A percentile compares a stretch with the other conserved stretches of the same genome.
These are phyloP conservation scores for Suillia variegata DNA, from an alignment of 2,888 invertebrate genomes.

Conservation along the genomic window DNA sequence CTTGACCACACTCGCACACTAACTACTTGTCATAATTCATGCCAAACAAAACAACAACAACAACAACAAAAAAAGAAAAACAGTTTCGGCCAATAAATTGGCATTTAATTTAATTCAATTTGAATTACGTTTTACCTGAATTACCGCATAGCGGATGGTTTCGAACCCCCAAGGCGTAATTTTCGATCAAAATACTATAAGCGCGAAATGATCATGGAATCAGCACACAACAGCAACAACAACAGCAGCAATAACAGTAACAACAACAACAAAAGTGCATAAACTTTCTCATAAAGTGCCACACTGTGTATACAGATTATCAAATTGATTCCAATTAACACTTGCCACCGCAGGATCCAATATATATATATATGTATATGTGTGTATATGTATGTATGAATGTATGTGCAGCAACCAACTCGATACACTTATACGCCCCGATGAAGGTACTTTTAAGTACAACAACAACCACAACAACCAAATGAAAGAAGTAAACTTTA, in stretches of 20 bases:
- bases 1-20: neutral
- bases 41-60: too few relatives aligned
- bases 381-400: too few relatives aligned
- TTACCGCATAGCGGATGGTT: too few relatives aligned
- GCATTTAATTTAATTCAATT: conserved; percentile 59
- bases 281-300: conserved; percentile 7
- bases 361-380: too few relatives aligned
- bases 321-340: conserved; percentile 62
- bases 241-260: conserved; percentile 8
- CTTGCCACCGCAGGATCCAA: conserved; percentile 56
- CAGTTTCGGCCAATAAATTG: conserved; percentile 49
- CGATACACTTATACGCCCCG: neutral
- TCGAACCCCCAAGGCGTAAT: conserved; percentile 53
- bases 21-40: conserved; percentile 36
- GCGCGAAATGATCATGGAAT: conserved; percentile 54
- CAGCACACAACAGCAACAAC: conserved; percentile 33
- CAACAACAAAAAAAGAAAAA: too few relatives aligned
- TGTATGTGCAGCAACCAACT: conserved; percentile 6
- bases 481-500: conserved; percentile 39
- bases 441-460: conserved; percentile 31
- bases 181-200: conserved; percentile 57
- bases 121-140: conserved; percentile 54
- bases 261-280: too few relatives aligned
- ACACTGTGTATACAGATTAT: conserved; percentile 44
- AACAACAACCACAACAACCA: conserved; percentile 40